Conservation (phyloP, 2,113 vertebrate genomes). For the Prietella phreatophila region DNA sequence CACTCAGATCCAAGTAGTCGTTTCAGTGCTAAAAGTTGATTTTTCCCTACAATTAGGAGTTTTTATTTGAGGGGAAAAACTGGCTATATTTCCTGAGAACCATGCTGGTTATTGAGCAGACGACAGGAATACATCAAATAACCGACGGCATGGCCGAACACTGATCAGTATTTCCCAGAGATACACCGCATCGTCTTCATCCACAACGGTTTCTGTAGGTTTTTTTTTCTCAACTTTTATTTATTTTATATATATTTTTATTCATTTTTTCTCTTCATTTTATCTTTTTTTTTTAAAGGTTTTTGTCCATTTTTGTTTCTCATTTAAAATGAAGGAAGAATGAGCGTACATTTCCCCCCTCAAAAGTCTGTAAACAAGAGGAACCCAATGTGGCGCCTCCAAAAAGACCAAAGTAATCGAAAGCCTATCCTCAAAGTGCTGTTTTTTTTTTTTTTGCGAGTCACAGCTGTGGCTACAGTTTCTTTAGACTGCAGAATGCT, state of each 20-base stretch:
- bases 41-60: slow-evolving; percentile 90
- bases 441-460: slow-evolving; percentile 85
- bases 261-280: slow-evolving; percentile 62
- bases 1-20: slow-evolving; percentile 86
- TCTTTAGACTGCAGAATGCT: slow-evolving; percentile 89
- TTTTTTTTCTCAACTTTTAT: slow-evolving; percentile 55
- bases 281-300: slow-evolving; percentile 60
- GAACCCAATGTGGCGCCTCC: slow-evolving; percentile 82
- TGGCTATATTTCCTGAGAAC: slow-evolving; percentile 99
- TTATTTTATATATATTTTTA: slow-evolving; percentile 64
- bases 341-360: slow-evolving; percentile 86
- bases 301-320: slow-evolving; percentile 59
- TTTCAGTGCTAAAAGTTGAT: slow-evolving; percentile 97
- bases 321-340: slow-evolving; percentile 97
- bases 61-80: slow-evolving; percentile 74
- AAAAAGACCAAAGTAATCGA: slow-evolving; percentile 76
- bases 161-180: slow-evolving; percentile 99
- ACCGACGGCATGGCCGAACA: slow-evolving; percentile 93
- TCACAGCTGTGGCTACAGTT: slow-evolving; percentile 99
- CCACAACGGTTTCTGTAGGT: slow-evolving; percentile 68
- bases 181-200: slow-evolving; percentile 95
- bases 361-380: slow-evolving; percentile 99
- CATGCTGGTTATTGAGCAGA: slow-evolving; percentile 98
- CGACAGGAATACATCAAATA: slow-evolving; percentile 86
- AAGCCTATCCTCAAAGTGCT: slow-evolving; percentile 99